phyloP scores from a whole-genome alignment of 2,113 vertebrate species.

The Gulo gulo region DNA sequence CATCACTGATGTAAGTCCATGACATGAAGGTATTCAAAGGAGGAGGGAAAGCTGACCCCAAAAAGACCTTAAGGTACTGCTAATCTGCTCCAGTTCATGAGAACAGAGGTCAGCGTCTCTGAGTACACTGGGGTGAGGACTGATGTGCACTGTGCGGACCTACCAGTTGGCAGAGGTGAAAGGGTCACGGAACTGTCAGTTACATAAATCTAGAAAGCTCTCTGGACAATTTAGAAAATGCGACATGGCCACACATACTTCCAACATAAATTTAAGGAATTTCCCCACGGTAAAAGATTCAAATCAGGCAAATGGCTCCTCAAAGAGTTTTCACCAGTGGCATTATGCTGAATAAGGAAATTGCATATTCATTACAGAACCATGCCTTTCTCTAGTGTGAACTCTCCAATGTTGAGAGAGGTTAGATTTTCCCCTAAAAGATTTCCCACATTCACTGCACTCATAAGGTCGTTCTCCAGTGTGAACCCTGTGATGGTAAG shows the following conservation, averaged over 20 bases:
- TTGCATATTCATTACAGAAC: not conserved
- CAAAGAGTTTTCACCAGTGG: not conserved
- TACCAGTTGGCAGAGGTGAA: not conserved
- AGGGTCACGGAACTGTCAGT: not conserved
- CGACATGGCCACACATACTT: not conserved
- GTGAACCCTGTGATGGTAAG: not conserved
- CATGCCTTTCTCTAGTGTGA: not conserved
- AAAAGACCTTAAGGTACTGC: not conserved
- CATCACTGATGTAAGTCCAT: not conserved
- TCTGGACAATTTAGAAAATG: not conserved
- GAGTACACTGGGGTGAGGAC: not conserved
- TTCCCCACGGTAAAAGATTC: not conserved
- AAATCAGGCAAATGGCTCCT: not conserved
- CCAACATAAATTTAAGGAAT: not conserved
- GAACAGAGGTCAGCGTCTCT: not conserved
- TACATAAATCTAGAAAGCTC: not conserved
- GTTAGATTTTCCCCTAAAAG: not conserved
- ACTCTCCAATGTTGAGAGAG: not conserved
- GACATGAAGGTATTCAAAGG: not conserved
- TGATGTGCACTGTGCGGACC: not conserved
- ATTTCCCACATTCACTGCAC: not conserved
- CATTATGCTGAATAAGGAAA: not conserved
- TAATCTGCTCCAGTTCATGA: not conserved
- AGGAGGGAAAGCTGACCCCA: not conserved
- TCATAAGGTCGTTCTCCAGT: not conserved